Conservation (phyloP, 2,888 invertebrate genomes). For the Drosophila stalkeri region DNA sequence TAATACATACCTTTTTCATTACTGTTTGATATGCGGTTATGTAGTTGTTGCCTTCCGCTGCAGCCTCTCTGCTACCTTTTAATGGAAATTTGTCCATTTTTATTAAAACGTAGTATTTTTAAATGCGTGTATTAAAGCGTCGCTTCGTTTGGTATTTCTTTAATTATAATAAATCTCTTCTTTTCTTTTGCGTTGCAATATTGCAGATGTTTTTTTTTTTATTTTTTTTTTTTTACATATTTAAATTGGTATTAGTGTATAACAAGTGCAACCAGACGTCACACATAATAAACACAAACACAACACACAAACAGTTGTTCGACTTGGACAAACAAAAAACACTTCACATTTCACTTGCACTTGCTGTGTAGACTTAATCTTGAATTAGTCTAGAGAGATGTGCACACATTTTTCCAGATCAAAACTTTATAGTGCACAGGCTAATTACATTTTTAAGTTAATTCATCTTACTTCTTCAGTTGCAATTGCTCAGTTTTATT, state of each 20-base stretch:
- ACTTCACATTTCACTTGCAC: slow-evolving; percentile 68
- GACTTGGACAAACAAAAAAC: slow-evolving; percentile 52
- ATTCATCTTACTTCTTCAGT: slow-evolving; percentile 35
- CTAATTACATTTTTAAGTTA: slow-evolving; percentile 23
- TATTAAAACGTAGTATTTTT: slow-evolving; percentile 26
- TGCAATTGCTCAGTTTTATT: slow-evolving; percentile 49
- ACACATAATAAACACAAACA: slow-evolving; percentile 48
- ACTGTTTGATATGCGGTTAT: slow-evolving; percentile 88
- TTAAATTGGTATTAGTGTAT: slow-evolving; percentile 56
- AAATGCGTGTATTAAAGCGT: slow-evolving; percentile 6
- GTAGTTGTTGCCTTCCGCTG: slow-evolving; percentile 85
- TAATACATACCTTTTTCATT: slow-evolving; percentile 87
- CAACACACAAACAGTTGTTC: slow-evolving; percentile 61
- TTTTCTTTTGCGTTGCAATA: slow-evolving; percentile 64
- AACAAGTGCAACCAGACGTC: slow-evolving; percentile 68
- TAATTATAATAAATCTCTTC: slow-evolving; percentile 14
- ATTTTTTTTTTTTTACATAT: slow-evolving; percentile 36
- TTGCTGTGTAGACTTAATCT: slow-evolving; percentile 6
- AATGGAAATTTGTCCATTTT: slow-evolving; percentile 90
- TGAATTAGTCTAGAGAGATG: not conserved
- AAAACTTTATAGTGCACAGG: not conserved
- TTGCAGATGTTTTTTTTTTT: slow-evolving; percentile 39
- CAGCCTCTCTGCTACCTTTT: slow-evolving; percentile 87
- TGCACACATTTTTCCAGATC: slow-evolving; percentile 3
- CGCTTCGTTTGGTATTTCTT: slow-evolving; percentile 15